A percentile compares a stretch with the other conserved stretches of the same genome.
These are phyloP conservation scores for Astyanax mexicanus DNA, from an alignment of 2,797 vertebrate genomes.

Conservation along the genomic window DNA sequence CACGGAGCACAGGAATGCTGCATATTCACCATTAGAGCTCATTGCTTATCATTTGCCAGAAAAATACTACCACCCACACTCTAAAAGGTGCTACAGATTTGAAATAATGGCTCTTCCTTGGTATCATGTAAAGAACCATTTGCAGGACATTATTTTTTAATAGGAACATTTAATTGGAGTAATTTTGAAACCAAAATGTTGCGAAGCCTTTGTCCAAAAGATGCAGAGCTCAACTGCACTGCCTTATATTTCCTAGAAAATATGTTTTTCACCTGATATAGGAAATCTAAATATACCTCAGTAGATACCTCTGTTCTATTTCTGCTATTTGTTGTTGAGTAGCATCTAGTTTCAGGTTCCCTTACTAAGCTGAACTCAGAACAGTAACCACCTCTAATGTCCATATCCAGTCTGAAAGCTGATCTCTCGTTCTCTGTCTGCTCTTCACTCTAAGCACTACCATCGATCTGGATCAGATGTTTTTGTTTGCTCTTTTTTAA, in stretches of 20 bases:
- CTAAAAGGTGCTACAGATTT: too few species aligned
- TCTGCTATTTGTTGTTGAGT: constrained; percentile 23
- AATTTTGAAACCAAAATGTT: too few species aligned
- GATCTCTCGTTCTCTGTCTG: constrained; percentile 7
- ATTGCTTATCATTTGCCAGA: constrained; percentile 23
- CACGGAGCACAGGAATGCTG: neutral
- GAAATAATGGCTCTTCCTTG: too few species aligned
- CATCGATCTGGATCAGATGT: constrained; percentile 3
- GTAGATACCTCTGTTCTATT: constrained; percentile 22
- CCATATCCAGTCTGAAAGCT: constrained; percentile 6
- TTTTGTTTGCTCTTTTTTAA: neutral
- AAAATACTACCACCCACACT: constrained; percentile 12
- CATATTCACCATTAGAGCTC: neutral
- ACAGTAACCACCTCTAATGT: neutral
- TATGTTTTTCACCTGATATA: constrained; percentile 29
- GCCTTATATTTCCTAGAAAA: constrained; percentile 13
- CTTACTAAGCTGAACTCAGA: neutral
- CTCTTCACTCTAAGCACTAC: constrained; percentile 5
- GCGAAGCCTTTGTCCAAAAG: too few species aligned
- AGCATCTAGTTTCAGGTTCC: constrained; percentile 2
- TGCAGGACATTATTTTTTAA: too few species aligned
- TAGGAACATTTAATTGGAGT: too few species aligned
- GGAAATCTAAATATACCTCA: constrained; percentile 28
- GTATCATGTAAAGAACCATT: too few species aligned
- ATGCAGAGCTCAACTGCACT: constrained; percentile 1